phyloP scores from a whole-genome alignment of 1,140 invertebrate species.

The Dreissena rostriformis region DNA sequence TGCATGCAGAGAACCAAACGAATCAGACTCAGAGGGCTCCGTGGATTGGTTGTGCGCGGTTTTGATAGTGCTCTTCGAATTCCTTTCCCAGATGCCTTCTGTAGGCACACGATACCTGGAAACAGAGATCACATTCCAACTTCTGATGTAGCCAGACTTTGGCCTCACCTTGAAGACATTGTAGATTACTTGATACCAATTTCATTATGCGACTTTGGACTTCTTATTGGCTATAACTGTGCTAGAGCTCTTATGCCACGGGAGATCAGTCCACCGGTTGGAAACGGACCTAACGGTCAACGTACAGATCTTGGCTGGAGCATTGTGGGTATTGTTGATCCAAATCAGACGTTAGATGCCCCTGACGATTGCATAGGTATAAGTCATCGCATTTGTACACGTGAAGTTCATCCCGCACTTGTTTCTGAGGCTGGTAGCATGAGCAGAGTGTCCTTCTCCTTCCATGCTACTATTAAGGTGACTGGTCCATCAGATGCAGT shows the following conservation, averaged over 20 bases:
- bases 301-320: constrained; percentile 50
- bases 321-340: constrained; percentile 37
- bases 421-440: background rate
- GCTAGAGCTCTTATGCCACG: constrained; percentile 27
- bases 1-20: constrained; percentile 37
- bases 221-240: constrained; percentile 56
- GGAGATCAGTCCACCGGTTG: constrained; percentile 21
- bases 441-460: too few species aligned
- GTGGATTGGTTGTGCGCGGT: constrained; percentile 39
- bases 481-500: background rate
- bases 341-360: too few species aligned
- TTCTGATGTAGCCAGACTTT: constrained; percentile 35
- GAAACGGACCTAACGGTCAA: constrained; percentile 36
- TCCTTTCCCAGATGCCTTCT: constrained; percentile 29
- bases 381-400: constrained; percentile 25
- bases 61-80: too few species aligned
- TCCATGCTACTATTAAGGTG: background rate
- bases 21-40: constrained; percentile 20
- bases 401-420: constrained; percentile 18
- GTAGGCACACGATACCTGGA: constrained; percentile 53
- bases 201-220: constrained; percentile 19
- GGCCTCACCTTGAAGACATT: constrained; percentile 41
- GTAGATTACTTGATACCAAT: constrained; percentile 11
- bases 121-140: constrained; percentile 47
- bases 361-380: constrained; percentile 20